Conservation (phyloP, 2,888 invertebrate species). For the Plebejus argus region DNA sequence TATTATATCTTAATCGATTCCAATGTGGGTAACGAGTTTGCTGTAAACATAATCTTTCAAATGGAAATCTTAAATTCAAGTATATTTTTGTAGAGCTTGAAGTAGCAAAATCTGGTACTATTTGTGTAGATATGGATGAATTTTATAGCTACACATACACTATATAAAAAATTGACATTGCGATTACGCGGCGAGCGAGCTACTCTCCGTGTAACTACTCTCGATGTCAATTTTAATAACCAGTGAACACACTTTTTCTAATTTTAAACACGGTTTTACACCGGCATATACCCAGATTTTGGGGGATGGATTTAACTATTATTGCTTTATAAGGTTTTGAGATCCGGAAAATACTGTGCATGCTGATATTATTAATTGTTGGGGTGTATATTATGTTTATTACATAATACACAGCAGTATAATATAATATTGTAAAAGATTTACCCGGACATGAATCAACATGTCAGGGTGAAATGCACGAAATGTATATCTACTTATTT, state of each 20-base stretch:
- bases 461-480: not conserved
- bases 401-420: not conserved
- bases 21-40: too few species aligned
- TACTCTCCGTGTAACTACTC: constrained; percentile 62
- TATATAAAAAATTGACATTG: constrained; percentile 32
- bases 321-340: constrained; percentile 10
- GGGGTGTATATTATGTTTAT: not conserved
- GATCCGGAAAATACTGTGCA: not conserved
- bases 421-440: not conserved
- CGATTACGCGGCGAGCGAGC: constrained; percentile 71
- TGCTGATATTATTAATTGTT: not conserved
- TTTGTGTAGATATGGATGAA: too few species aligned
- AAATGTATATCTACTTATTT: not conserved
- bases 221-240: constrained; percentile 40
- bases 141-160: too few species aligned
- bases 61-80: too few species aligned
- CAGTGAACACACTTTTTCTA: not conserved
- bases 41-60: too few species aligned
- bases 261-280: not conserved
- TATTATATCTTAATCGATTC: too few species aligned
- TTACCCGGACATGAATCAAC: constrained; percentile 30
- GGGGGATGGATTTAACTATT: not conserved
- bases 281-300: not conserved
- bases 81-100: too few species aligned
- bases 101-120: too few species aligned